These are phyloP conservation scores for Listronotus bonariensis DNA, from an alignment of 1,140 invertebrate species.

Conservation along the genomic window DNA sequence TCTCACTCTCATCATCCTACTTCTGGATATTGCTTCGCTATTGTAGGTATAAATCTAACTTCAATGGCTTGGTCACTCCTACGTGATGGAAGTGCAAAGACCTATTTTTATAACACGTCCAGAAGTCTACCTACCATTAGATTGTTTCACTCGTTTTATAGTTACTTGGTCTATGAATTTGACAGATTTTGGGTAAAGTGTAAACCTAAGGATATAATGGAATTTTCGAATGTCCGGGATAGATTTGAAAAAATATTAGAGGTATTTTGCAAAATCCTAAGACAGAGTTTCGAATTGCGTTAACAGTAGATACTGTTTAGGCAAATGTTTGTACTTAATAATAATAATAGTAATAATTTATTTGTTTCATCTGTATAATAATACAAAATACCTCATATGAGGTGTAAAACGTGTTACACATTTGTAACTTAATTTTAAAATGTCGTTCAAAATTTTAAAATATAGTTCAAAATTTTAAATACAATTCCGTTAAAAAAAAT, in stretches of 20 bases:
- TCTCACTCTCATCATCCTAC: slow-evolving; percentile 87
- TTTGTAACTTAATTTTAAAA: no score
- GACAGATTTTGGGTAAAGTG: slow-evolving; percentile 91
- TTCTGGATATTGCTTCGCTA: slow-evolving; percentile 87
- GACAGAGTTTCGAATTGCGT: slow-evolving; percentile 73
- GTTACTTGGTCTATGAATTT: slow-evolving; percentile 92
- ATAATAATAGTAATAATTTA: no score
- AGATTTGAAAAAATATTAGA: slow-evolving; percentile 79
- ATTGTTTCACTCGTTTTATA: slow-evolving; percentile 93
- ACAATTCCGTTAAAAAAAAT: no score
- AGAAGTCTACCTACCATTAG: slow-evolving; percentile 71
- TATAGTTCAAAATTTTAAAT: no score
- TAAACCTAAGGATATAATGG: slow-evolving; percentile 92
- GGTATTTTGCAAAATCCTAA: slow-evolving; percentile 65
- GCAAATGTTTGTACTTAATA: no score
- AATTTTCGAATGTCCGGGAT: slow-evolving; percentile 85
- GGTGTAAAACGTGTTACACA: no score
- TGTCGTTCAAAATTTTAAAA: no score
- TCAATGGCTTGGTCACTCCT: slow-evolving; percentile 85
- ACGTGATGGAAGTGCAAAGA: slow-evolving; percentile 81
- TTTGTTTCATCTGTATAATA: no score
- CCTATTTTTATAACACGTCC: slow-evolving; percentile 90
- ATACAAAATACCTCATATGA: no score
- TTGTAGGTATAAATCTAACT: slow-evolving; percentile 93
- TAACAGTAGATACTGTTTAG: slow-evolving; percentile 59